Base-by-base conservation (phyloP, 2,113 vertebrate genomes). In the Tachuris rubrigastra region DNA sequence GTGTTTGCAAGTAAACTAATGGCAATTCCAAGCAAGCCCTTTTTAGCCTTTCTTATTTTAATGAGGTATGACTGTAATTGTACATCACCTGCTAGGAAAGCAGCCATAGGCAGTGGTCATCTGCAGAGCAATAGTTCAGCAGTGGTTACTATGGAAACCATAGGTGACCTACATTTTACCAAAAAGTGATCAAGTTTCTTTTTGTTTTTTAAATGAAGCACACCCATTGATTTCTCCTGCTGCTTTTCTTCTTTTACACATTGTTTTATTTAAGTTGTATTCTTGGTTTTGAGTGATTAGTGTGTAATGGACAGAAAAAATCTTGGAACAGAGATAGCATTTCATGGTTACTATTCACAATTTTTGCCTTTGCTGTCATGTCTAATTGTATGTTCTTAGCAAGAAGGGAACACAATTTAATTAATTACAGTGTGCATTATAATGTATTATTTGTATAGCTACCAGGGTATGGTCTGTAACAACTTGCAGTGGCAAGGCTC, bases 81-180 rank as follows among this genome's bases (percentile, higher is more conserved):
- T 69, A 53, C 28, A 33, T 85, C 59, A 88, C 55, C 49, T 85
- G 14, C 80, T 86, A 68, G 42, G 56, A 89, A 84, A 89, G 72
- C 55, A 67, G 55, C 62, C 67, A 90, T 56, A 94, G 93, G 37
- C 63, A 86, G 31, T 84, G 69, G 95, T 97, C 76, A 95, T 33
- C 75, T 81, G 50, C 59, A 77, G 92, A 97, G 47, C 69, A 68
- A 58, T 33, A 90, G 90, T 87, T 95, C 85, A 89, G 62, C 77
- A 87, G 35, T 95, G 59, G 72, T 95, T 96, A 28, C 89, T 89
- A 55, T 93, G 80, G 85, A 94, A 96, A 96, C 77, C 5, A 5
- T 88, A 83, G 73, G 52, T 95, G 85, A 96, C 91, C 87, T 91
- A 92, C 50, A 92, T 85, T 96, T 94, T 80, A 44, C 37, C 65